These are phyloP conservation scores for Limnothrissa miodon DNA, from an alignment of 2,113 vertebrate species.

Conservation along the genomic window DNA sequence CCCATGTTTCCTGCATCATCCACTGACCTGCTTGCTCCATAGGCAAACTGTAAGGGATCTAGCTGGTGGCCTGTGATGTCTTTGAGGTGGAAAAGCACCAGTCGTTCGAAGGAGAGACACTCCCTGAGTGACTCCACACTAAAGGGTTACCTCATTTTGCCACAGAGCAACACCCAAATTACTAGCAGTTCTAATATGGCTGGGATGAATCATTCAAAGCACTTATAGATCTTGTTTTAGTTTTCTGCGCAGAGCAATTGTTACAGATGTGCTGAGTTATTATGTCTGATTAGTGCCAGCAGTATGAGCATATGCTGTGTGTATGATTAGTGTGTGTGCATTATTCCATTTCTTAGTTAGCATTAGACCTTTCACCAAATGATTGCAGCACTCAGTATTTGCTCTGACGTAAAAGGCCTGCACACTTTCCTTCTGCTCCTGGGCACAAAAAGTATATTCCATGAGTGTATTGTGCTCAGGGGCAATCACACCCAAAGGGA, in stretches of 20 bases:
- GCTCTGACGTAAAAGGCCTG: not conserved
- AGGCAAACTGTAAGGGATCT: no score
- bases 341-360: not conserved
- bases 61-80: no score
- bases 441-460: not conserved
- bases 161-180: constrained; percentile 11
- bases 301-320: not conserved
- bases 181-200: not conserved
- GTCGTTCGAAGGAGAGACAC: not conserved
- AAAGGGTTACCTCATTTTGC: not conserved
- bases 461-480: not conserved
- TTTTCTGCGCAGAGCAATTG: not conserved
- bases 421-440: not conserved
- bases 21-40: no score
- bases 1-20: no score
- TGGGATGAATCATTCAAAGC: constrained; percentile 18
- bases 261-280: not conserved
- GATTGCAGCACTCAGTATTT: not conserved
- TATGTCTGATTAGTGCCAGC: not conserved
- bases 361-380: not conserved
- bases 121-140: not conserved
- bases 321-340: not conserved
- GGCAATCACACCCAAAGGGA: not conserved
- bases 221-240: not conserved
- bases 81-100: no score